phyloP scores from a whole-genome alignment of 2,113 vertebrate species.

The Oryzias melastigma region DNA sequence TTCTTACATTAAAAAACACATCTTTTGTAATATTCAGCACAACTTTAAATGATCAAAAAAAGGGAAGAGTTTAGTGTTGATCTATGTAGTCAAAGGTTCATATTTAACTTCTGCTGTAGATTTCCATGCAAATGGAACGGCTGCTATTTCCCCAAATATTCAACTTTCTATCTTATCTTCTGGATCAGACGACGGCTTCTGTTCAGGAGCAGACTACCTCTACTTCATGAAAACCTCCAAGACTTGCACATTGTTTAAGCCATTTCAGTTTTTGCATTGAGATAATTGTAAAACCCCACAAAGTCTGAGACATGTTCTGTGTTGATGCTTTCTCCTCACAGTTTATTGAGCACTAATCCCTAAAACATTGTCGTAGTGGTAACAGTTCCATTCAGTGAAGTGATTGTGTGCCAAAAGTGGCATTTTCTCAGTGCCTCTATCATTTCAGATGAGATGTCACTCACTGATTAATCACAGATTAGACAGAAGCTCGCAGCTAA shows the following conservation, averaged over 20 bases:
- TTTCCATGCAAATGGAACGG: not conserved
- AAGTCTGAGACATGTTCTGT: no score
- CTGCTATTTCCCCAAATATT: not conserved
- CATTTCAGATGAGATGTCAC: conserved; percentile 52
- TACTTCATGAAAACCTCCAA: not conserved
- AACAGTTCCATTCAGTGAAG: conserved; percentile 21
- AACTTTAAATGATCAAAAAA: no score
- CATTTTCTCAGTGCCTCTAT: conserved; percentile 39
- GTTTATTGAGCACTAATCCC: conserved; percentile 22
- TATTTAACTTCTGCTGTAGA: no score
- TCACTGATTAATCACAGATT: conserved; percentile 66
- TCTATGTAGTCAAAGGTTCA: no score
- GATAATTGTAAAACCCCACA: not conserved
- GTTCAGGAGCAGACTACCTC: not conserved
- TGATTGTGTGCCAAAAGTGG: conserved; percentile 39
- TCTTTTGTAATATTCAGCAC: no score
- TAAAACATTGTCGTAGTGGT: conserved; percentile 10
- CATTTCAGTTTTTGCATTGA: not conserved
- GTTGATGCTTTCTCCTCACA: not conserved
- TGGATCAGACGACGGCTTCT: not conserved
- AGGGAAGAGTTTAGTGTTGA: no score
- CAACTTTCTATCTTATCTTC: not conserved
- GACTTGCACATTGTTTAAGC: no score
- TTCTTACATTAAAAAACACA: no score
- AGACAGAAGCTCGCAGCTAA: conserved; percentile 51